Base-by-base conservation (phyloP, 2,888 invertebrate species). In the Andrena camellia region DNA sequence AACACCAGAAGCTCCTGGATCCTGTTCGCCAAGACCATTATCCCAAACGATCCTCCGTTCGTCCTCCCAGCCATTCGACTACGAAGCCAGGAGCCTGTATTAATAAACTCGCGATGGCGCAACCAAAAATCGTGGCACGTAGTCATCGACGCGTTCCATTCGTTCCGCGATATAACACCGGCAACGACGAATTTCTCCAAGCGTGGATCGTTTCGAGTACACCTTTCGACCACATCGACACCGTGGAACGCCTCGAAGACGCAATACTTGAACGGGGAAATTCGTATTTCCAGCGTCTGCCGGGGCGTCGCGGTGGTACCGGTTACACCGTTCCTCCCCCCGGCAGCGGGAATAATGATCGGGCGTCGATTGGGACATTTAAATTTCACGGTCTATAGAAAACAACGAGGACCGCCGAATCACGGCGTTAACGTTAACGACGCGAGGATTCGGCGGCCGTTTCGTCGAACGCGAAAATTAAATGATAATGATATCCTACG, bases 401-500 rank as follows among this genome's bases (percentile, higher is more conserved):
- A 84, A 77, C 80, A 83, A 78, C 78, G 78, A 79, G 74, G 68
- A 71, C 26, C 73, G 60, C 31, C 74, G 76, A 83, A 78, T 75
- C 70, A 69, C 54, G 63, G 63, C 62, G 82, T 85, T 85, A 86
- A 72, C 79, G 87, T 88, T 90, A 91, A 92, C 89, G 92, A 90
- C 79, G 84, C 84, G 86, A 88, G 89, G 83, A 81, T 78, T 81
- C 67, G 73, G 73, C 77, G 78, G 85, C 80, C 76, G 77, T 81
- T 86, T 83, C 75, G 79, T 69, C 78, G 76, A 86, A 87, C 78
- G 85, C 78, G 88, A 88, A 89, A 92, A 93, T 92, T 90, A 91
- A 92, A 91, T 92, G 91, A 93, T 93, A 92, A 93, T 92, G 92
- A 92, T 90, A 92, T 92, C 86, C 84, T 64, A 79, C 52, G 60